Conservation (phyloP, 2,797 vertebrate species). For the Adelosebastes latens region DNA sequence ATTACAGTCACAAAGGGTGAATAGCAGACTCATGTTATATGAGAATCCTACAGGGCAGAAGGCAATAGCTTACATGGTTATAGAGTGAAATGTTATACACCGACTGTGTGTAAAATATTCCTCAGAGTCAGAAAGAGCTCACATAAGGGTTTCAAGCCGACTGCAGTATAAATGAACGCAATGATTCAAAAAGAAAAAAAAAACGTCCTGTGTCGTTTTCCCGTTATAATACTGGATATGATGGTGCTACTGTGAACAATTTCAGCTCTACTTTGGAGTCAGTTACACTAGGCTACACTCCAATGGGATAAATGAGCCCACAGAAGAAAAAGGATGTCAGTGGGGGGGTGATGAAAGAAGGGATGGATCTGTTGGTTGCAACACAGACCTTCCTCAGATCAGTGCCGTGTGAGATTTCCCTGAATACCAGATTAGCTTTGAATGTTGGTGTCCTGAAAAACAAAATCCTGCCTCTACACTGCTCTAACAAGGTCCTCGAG, state of each 20-base stretch:
- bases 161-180: background rate
- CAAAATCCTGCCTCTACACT: background rate
- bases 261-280: slow-evolving; percentile 39
- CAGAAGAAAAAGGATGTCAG: slow-evolving; percentile 28
- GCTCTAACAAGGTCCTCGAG: slow-evolving; percentile 27
- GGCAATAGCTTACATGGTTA: background rate
- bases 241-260: slow-evolving; percentile 19
- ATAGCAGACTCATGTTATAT: background rate
- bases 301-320: slow-evolving; percentile 46
- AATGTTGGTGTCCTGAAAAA: slow-evolving; percentile 14
- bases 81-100: slow-evolving; percentile 9
- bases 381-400: slow-evolving; percentile 19
- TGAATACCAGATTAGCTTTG: slow-evolving; percentile 34
- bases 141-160: background rate
- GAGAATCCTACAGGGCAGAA: background rate
- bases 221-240: slow-evolving; percentile 9
- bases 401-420: slow-evolving; percentile 21
- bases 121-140: background rate
- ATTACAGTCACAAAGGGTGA: background rate
- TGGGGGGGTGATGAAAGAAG: slow-evolving; percentile 9
- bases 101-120: background rate
- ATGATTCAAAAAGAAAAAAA: background rate
- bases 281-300: slow-evolving; percentile 41
- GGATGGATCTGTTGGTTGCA: slow-evolving; percentile 25
- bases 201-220: background rate